Conservation (phyloP, 1,140 invertebrate genomes). For the Cephus cinctus region DNA sequence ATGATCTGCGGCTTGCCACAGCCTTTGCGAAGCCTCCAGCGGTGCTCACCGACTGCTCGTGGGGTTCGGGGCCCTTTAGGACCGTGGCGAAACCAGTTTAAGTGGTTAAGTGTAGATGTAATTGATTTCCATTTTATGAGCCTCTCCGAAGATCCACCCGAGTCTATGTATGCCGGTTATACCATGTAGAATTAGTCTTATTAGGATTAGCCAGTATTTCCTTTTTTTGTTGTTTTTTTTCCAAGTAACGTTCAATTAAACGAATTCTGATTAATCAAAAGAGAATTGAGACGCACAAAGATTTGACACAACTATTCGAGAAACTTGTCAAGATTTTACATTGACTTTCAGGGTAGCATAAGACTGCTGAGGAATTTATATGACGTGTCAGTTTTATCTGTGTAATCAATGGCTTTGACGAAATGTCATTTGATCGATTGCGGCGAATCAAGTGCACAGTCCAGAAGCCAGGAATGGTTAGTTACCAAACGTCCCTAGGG, state of each 20-base stretch:
- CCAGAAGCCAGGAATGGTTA: too few relatives aligned
- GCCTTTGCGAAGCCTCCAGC: constrained; percentile 44
- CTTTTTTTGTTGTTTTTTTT: neutral
- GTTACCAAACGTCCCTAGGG: neutral
- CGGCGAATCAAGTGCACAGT: too few relatives aligned
- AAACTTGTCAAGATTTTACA: too few relatives aligned
- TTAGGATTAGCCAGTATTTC: neutral
- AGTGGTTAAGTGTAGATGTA: constrained; percentile 58
- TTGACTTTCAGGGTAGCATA: too few relatives aligned
- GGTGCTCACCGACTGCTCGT: constrained; percentile 43
- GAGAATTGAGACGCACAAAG: too few relatives aligned
- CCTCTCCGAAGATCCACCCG: constrained; percentile 34
- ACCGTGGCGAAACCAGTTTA: constrained; percentile 58
- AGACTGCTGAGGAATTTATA: too few relatives aligned
- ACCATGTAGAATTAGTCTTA: neutral
- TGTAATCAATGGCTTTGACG: too few relatives aligned
- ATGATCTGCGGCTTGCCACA: constrained; percentile 55
- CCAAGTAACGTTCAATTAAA: neutral
- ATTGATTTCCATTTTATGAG: constrained; percentile 59
- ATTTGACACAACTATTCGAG: too few relatives aligned
- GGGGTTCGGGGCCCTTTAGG: constrained; percentile 35
- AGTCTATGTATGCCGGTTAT: neutral
- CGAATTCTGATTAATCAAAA: too few relatives aligned
- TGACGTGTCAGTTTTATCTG: too few relatives aligned
- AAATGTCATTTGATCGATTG: too few relatives aligned